Evolutionary conservation across 2,797 vertebrate species (phyloP).

Genomic region (Spinus pinus): DNA sequence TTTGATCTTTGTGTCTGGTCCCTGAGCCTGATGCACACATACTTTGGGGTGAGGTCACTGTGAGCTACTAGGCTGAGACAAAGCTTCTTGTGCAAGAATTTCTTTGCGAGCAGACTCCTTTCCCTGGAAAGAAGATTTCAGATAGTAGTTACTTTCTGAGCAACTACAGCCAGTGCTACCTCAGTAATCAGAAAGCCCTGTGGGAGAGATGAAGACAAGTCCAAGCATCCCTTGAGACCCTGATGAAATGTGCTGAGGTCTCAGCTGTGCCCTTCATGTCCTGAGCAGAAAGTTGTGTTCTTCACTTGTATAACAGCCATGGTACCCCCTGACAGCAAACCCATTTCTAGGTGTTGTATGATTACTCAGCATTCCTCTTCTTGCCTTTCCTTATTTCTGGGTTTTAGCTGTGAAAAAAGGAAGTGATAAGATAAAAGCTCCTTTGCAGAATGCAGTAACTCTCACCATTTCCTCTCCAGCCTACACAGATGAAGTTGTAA

Average conservation of each 20-base stretch:
- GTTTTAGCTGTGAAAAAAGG: neutral
- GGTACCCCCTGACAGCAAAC: neutral
- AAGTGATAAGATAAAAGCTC: neutral
- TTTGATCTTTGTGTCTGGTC: neutral
- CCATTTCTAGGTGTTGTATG: neutral
- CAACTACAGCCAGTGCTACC: neutral
- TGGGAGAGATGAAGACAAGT: neutral
- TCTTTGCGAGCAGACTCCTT: neutral
- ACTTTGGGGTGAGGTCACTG: neutral
- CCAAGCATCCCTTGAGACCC: neutral
- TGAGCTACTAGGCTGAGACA: neutral
- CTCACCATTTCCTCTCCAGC: slow-evolving; percentile 69
- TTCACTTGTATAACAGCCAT: fast-evolving
- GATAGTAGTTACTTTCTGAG: neutral
- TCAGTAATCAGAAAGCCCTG: neutral
- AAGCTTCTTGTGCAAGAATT: neutral
- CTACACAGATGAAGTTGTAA: slow-evolving; percentile 85
- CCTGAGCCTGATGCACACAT: fast-evolving
- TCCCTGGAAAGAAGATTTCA: neutral
- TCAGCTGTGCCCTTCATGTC: neutral
- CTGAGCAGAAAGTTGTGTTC: neutral
- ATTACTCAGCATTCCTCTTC: neutral
- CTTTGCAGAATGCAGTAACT: neutral
- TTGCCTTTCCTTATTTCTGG: neutral
- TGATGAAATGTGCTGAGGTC: neutral